Evolutionary conservation across 2,113 vertebrate genomes (phyloP).

Genomic region (Salvelinus alpinus): DNA sequence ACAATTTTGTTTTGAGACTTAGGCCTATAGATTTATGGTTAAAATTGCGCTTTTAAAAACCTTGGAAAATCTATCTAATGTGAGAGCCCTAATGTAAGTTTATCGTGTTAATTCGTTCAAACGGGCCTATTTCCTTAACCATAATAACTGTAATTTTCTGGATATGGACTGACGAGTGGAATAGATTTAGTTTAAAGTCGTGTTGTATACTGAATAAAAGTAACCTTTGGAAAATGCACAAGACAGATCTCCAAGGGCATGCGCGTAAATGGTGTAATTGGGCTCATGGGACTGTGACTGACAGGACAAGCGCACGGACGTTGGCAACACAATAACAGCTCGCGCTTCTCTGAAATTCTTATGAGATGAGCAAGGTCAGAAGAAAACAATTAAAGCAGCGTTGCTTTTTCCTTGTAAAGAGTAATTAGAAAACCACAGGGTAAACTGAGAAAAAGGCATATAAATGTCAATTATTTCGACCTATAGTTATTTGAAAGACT

Average conservation of each 20-base stretch:
- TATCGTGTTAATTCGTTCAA: too few species aligned
- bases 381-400: neutral
- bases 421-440: too few species aligned
- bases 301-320: neutral
- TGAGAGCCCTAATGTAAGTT: too few species aligned
- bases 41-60: too few species aligned
- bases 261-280: conserved; percentile 51
- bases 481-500: too few species aligned
- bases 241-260: neutral
- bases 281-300: conserved; percentile 66
- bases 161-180: neutral
- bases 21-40: neutral
- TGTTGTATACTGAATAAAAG: neutral
- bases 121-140: neutral
- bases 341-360: neutral
- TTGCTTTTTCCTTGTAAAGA: too few species aligned
- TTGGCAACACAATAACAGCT: conserved; percentile 1
- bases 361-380: neutral
- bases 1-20: neutral
- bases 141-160: neutral
- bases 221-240: conserved; percentile 10
- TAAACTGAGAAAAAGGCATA: too few species aligned
- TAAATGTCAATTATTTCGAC: too few species aligned
- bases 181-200: neutral
- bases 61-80: too few species aligned